A percentile compares a stretch with the other conserved stretches of the same genome.
Evolutionary conservation across 2,113 vertebrate genomes (phyloP).

Genomic region (Leucosticte australis): DNA sequence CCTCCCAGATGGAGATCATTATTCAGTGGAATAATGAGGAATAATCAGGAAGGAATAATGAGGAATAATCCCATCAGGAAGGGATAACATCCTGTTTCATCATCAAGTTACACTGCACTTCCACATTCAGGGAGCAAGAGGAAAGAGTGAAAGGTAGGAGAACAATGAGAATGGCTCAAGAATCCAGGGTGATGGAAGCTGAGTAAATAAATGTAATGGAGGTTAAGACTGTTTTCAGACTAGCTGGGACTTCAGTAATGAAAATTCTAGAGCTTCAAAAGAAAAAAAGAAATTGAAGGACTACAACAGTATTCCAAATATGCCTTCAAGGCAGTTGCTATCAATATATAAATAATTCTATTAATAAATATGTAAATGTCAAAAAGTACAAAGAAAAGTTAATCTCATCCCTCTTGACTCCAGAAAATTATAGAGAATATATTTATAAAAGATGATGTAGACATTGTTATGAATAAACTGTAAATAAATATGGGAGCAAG

Average conservation of each 20-base stretch:
- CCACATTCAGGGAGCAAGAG: background rate
- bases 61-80: background rate
- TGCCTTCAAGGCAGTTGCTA: background rate
- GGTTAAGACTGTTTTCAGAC: background rate
- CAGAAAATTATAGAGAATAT: background rate
- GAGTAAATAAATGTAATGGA: background rate
- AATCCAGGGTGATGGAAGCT: background rate
- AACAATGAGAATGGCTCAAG: slow-evolving; percentile 15
- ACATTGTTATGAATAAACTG: background rate
- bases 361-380: background rate
- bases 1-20: background rate
- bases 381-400: background rate
- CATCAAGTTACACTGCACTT: background rate
- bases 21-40: background rate
- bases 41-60: background rate
- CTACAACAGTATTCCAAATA: background rate
- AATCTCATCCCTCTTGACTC: background rate
- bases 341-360: background rate
- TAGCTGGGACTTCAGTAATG: background rate
- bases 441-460: background rate
- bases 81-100: slow-evolving; percentile 27
- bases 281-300: background rate
- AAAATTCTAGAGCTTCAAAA: background rate
- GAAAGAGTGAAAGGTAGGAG: background rate
- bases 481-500: background rate